Conservation (phyloP, 2,888 invertebrate genomes). For the Oligia fasciuncula region DNA sequence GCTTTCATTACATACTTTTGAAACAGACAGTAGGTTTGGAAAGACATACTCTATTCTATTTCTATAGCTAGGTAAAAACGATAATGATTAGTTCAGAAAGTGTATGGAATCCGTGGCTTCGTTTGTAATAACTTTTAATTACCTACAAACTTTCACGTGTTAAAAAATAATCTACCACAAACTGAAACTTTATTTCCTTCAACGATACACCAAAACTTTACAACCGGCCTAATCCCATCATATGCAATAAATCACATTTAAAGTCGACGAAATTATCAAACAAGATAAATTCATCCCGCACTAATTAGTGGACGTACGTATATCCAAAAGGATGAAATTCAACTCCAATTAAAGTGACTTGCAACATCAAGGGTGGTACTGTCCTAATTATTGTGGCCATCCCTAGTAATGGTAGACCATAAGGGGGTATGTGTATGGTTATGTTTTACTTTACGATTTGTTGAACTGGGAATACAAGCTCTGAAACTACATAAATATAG, state of each 20-base stretch:
- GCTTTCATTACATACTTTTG: neutral
- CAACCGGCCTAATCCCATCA: constrained; percentile 35
- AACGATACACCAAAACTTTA: constrained; percentile 30
- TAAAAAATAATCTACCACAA: constrained; percentile 1
- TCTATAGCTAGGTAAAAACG: neutral
- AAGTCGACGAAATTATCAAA: constrained; percentile 60
- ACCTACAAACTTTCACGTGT: too few species aligned
- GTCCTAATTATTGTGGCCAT: constrained; percentile 56
- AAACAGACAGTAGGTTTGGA: neutral
- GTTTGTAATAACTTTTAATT: neutral
- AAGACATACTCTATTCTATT: neutral
- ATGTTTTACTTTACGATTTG: constrained; percentile 47
- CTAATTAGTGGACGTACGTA: constrained; percentile 60
- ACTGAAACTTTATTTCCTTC: constrained; percentile 8
- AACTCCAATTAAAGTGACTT: constrained; percentile 65
- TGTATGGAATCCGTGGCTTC: neutral
- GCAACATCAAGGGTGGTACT: constrained; percentile 44
- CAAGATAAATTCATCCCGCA: constrained; percentile 63
- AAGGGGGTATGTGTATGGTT: constrained; percentile 17
- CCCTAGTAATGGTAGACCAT: constrained; percentile 43
- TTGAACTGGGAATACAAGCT: constrained; percentile 36
- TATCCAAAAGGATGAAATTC: constrained; percentile 63
- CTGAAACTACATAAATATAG: neutral
- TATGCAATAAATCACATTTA: constrained; percentile 61
- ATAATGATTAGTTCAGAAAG: neutral